phyloP scores from a whole-genome alignment of 2,888 invertebrate genomes.

The Gryllus longicercus region DNA sequence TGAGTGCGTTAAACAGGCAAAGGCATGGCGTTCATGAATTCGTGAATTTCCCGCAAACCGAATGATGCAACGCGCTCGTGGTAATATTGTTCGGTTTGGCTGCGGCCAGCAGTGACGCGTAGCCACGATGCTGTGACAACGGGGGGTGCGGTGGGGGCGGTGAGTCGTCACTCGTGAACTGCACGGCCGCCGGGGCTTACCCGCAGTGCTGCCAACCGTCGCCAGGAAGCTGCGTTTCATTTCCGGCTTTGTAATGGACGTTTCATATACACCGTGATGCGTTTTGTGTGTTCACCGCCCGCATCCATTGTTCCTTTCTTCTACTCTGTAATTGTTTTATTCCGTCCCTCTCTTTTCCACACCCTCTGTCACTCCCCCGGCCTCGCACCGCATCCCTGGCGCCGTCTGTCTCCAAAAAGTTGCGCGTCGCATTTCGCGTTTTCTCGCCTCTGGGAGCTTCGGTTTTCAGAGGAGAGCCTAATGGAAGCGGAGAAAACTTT shows the following conservation, averaged over 20 bases:
- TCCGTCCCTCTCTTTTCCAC: neutral
- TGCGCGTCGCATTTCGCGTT: neutral
- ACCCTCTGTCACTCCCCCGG: neutral
- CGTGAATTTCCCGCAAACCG: too few relatives aligned
- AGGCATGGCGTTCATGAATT: too few relatives aligned
- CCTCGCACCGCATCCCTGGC: neutral
- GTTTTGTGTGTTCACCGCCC: neutral
- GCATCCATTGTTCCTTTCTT: slow-evolving; percentile 3
- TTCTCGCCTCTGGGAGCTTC: neutral
- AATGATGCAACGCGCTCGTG: too few relatives aligned
- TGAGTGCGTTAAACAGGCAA: too few relatives aligned
- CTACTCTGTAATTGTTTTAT: neutral
- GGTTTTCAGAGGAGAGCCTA: neutral
- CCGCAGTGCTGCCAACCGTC: neutral
- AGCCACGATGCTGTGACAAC: neutral
- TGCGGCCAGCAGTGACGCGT: too few relatives aligned
- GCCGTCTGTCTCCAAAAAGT: neutral
- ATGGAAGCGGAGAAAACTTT: neutral
- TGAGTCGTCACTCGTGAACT: neutral
- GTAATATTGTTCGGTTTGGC: too few relatives aligned
- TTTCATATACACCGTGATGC: neutral
- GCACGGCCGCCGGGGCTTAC: neutral
- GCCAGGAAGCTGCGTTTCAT: neutral
- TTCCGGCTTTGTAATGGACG: neutral
- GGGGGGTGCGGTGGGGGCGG: neutral